Base-by-base conservation (phyloP, 2,797 vertebrate species). In the Etheostoma perlongum region DNA sequence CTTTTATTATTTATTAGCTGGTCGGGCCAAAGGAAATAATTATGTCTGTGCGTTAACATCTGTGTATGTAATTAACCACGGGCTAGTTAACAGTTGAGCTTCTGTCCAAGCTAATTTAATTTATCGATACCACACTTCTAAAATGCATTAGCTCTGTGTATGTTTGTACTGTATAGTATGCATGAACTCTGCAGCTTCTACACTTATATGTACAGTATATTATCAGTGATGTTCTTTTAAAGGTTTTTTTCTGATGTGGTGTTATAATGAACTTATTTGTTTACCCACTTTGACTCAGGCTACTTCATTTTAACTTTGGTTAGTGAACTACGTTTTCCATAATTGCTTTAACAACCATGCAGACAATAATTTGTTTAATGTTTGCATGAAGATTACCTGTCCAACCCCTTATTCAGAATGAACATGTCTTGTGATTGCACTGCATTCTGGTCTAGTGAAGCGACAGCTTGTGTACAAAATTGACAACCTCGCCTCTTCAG, bases 41-140 rank as follows among this genome's bases (percentile, higher is more conserved):
- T 72, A 14, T 46, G 14, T 71, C n/a, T 14, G 48, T 25, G 36
- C 21, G 60, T 49, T 63, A 36, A 72, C 64, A 67, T 72, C 70
- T 60, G 47, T 72, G 46, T 27, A 15, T 75, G 77, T 76, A 74
- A 85, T 81, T 76, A 78, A 77, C 67, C 15, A 3, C 19, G 25
- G 58, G 58, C 77, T 84, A 68, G 86, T 86, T 79, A 79, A 46
- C 11, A 68, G 46, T 71, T 59, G 4, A 55, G 63, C 53, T 47
- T 67, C 18, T 42, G n/a, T 71, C 69, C 52, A 33, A 53, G 47
- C 46, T 84, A 49, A 78, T 74, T 76, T 19, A 62, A 82, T 84
- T 79, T 27, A 9, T 42, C 10, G 44, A 33, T 62, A 47, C 23
- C 64, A 14, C 13, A 74, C 57, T 59, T 67, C 15, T 51, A 27